phyloP scores from a whole-genome alignment of 2,888 invertebrate genomes.

The Liodrosophila aerea region DNA sequence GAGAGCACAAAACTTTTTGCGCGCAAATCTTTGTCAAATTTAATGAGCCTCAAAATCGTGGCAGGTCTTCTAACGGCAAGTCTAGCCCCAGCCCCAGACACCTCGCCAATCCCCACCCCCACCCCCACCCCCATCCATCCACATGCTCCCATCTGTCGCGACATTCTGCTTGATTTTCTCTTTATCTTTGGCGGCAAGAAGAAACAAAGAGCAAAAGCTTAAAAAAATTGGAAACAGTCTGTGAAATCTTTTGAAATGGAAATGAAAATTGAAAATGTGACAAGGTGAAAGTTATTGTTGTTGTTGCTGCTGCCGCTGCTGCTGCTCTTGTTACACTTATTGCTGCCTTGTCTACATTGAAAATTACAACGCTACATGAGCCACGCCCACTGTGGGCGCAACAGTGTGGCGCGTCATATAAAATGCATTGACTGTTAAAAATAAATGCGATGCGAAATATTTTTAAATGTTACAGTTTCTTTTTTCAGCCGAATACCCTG shows the following conservation, averaged over 20 bases:
- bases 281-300: conserved; percentile 58
- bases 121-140: too few relatives aligned
- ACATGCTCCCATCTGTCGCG: background rate
- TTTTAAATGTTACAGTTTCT: conserved; percentile 51
- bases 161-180: background rate
- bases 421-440: conserved; percentile 74
- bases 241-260: conserved; percentile 56
- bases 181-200: too few relatives aligned
- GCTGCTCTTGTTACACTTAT: conserved; percentile 26
- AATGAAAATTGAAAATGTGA: conserved; percentile 74
- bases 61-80: conserved; percentile 30
- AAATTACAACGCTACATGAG: conserved; percentile 63
- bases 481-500: conserved; percentile 2
- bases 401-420: conserved; percentile 44
- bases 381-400: conserved; percentile 36
- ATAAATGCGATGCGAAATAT: conserved; percentile 64
- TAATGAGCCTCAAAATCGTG: conserved; percentile 73
- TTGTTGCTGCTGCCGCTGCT: conserved; percentile 22
- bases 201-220: conserved; percentile 8
- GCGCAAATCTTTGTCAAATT: conserved; percentile 72
- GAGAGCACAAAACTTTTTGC: conserved; percentile 50
- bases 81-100: background rate
- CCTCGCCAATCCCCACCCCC: too few relatives aligned
- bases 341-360: conserved; percentile 65
- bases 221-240: conserved; percentile 56